These are phyloP conservation scores for Leptonema lineaticorne DNA, from an alignment of 1,140 invertebrate species.

Conservation along the genomic window DNA sequence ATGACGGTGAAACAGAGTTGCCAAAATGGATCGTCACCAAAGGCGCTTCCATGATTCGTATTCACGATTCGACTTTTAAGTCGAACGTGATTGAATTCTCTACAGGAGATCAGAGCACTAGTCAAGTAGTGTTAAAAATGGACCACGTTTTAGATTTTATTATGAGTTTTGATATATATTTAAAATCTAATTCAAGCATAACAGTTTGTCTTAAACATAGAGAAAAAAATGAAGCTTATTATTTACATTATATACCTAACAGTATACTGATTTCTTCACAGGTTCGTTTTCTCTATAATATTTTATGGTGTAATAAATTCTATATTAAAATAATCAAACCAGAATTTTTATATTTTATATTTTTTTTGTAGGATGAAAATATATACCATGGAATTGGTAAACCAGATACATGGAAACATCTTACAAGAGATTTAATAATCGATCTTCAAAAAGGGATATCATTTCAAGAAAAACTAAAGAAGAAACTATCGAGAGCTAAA, in stretches of 20 bases:
- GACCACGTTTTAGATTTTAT: conserved; percentile 77
- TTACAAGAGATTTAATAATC: conserved; percentile 86
- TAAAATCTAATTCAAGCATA: conserved; percentile 77
- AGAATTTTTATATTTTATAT: conserved; percentile 11
- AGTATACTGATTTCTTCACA: conserved; percentile 70
- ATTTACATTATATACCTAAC: conserved; percentile 80
- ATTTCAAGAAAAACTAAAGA: conserved; percentile 65
- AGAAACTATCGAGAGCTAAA: conserved; percentile 74
- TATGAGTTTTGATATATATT: conserved; percentile 72
- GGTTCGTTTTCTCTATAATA: conserved; percentile 55
- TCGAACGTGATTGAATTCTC: conserved; percentile 68
- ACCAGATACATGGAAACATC: conserved; percentile 70
- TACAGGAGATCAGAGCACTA: conserved; percentile 67
- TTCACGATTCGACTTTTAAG: conserved; percentile 60
- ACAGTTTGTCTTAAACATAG: conserved; percentile 76
- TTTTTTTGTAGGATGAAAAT: conserved; percentile 64
- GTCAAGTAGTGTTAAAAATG: conserved; percentile 68
- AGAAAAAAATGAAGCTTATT: conserved; percentile 74
- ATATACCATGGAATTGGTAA: conserved; percentile 86
- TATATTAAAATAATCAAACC: background rate
- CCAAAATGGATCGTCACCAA: conserved; percentile 68
- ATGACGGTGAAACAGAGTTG: conserved; percentile 70
- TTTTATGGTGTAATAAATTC: background rate
- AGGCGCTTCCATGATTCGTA: conserved; percentile 62
- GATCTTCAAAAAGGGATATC: conserved; percentile 88